Conservation (phyloP, 1,140 invertebrate genomes). For the Calephelis virginiensis region DNA sequence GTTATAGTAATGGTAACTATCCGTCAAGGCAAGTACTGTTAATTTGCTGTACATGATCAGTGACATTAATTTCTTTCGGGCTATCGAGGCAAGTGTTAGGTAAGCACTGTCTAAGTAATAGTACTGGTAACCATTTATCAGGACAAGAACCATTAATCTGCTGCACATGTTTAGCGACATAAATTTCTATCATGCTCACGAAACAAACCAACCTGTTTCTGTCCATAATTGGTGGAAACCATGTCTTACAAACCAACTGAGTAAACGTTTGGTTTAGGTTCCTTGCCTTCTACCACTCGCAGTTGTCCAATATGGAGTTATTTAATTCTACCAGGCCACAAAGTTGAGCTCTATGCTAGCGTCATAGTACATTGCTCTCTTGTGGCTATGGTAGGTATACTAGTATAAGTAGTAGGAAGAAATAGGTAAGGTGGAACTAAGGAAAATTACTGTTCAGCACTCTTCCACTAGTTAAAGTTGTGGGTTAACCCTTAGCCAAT, state of each 20-base stretch:
- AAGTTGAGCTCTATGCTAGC: constrained; percentile 45
- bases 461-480: too few species aligned
- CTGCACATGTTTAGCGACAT: constrained; percentile 90
- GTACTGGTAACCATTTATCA: constrained; percentile 80
- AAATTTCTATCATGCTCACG: constrained; percentile 79
- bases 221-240: constrained; percentile 82
- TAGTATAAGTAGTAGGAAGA: too few species aligned
- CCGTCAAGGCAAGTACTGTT: constrained; percentile 85
- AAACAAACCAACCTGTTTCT: constrained; percentile 57
- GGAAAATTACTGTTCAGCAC: too few species aligned
- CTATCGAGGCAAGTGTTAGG: constrained; percentile 56
- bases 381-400: too few species aligned
- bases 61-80: constrained; percentile 84
- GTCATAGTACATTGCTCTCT: too few species aligned
- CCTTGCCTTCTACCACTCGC: too few species aligned
- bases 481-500: too few species aligned
- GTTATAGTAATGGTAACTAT: constrained; percentile 73
- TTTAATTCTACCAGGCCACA: constrained; percentile 81
- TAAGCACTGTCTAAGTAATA: too few species aligned
- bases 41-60: constrained; percentile 91
- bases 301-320: constrained; percentile 72
- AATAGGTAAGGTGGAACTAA: too few species aligned
- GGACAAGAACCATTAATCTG: constrained; percentile 89
- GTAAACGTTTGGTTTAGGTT: too few species aligned
- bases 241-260: constrained; percentile 46